Percentiles rank a stretch among this genome's conserved stretches.
These are phyloP conservation scores for Pseudomyrmex dendroicus DNA, from an alignment of 1,140 invertebrate species.

Conservation along the genomic window DNA sequence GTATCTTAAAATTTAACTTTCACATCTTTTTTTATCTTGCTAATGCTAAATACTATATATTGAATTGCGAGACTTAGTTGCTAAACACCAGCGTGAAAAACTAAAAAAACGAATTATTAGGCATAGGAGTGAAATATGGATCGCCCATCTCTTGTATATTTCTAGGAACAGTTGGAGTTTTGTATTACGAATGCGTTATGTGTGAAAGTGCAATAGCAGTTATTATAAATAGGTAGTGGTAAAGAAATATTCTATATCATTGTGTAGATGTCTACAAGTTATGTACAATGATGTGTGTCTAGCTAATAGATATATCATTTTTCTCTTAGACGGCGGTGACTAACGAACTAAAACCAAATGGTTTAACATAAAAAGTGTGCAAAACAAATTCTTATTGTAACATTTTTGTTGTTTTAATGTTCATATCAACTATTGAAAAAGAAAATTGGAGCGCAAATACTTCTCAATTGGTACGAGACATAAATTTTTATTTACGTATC, in stretches of 20 bases:
- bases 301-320: slow-evolving; percentile 37
- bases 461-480: not conserved
- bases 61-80: slow-evolving; percentile 35
- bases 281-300: slow-evolving; percentile 67
- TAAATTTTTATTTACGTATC: slow-evolving; percentile 71
- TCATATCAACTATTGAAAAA: slow-evolving; percentile 46
- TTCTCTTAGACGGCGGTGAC: no score
- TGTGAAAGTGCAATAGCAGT: not conserved
- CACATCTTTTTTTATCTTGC: slow-evolving; percentile 34
- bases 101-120: slow-evolving; percentile 9
- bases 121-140: slow-evolving; percentile 47
- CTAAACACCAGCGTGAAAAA: slow-evolving; percentile 30
- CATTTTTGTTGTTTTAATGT: slow-evolving; percentile 28
- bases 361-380: not conserved
- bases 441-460: no score
- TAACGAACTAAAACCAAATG: no score
- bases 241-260: slow-evolving; percentile 59
- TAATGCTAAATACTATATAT: slow-evolving; percentile 37
- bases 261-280: slow-evolving; percentile 61
- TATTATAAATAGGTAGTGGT: slow-evolving; percentile 32
- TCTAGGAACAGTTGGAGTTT: slow-evolving; percentile 38
- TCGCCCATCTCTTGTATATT: slow-evolving; percentile 18
- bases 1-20: slow-evolving; percentile 16
- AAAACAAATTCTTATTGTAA: slow-evolving; percentile 21
- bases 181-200: slow-evolving; percentile 25